Base-by-base conservation (phyloP, 2,797 vertebrate species). In the Phrynocephalus guinanensis region DNA sequence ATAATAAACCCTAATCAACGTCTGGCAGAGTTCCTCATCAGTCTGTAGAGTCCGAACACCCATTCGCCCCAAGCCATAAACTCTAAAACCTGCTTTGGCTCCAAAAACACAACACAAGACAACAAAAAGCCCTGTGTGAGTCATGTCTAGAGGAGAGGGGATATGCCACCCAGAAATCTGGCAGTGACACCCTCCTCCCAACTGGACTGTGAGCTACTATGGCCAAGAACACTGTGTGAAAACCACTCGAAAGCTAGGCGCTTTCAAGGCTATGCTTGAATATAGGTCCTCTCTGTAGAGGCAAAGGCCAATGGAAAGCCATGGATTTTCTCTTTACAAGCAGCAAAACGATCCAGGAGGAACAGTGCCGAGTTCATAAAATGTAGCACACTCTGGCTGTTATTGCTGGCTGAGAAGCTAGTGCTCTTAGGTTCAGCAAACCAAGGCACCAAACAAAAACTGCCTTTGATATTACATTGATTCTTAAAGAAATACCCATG, bases 251-350 rank as follows among this genome's bases (percentile, higher is more conserved):
- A 82, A 91, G n/a, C 86, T 88, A 83, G 92, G 88, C 78, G 90
- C 73, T 92, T 91, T 80, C 67, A 87, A 84, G 90, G 90, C 90
- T 89, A 88, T 24, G 5, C 79, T 71, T 80, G 90, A 83, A 91
- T 24, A 38, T 4, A 89, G 78, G 88, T 94, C 94, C 93, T 95
- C 84, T 87, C 87, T 3, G 6, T 95, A 79, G 86, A 84, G 91
- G 83, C 81, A 87, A 87, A 91, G 85, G 79, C 72, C 67, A 91
- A 75, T 30, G 78, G 72, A 94, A 93, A 85, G 70, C 71, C 3
- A 10, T 75, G 79, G 50, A 92, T 87, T 86, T 91, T 38, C 72
- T 86, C 93, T 91, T 84, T 73, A 89, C 48, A 79, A 79, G 78
- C 52, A 90, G 44, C 11, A 3, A 81, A 92, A 93, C 0, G 18